Evolutionary conservation across 2,888 invertebrate genomes (phyloP).

Genomic region (Venustoraphidia nigricollis): DNA sequence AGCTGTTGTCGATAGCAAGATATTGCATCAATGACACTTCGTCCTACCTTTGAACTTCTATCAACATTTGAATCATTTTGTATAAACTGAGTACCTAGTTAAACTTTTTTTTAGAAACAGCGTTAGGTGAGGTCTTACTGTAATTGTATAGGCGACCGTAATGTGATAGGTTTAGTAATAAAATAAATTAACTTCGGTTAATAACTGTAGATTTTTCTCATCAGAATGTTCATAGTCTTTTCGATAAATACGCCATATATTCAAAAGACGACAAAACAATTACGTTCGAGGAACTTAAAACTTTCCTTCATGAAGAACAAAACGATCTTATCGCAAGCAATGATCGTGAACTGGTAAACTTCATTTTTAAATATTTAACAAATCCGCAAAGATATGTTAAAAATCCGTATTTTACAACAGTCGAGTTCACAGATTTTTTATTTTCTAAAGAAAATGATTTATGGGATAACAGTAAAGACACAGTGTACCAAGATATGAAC

Average conservation of each 20-base stretch:
- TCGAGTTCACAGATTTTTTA: constrained; percentile 81
- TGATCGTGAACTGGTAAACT: constrained; percentile 46
- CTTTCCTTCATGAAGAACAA: constrained; percentile 56
- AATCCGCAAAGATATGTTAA: constrained; percentile 75
- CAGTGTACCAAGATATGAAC: constrained; percentile 79
- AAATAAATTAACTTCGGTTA: neutral
- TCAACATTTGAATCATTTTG: no score
- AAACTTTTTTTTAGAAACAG: no score
- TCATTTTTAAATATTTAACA: constrained; percentile 67
- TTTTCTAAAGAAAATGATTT: constrained; percentile 89
- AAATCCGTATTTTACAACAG: constrained; percentile 67
- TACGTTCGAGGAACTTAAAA: constrained; percentile 54
- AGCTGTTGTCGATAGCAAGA: no score
- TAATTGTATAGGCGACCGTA: no score
- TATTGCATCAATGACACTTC: no score
- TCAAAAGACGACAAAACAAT: constrained; percentile 46
- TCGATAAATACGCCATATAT: constrained; percentile 43
- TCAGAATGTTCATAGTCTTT: constrained; percentile 49
- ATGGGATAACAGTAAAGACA: constrained; percentile 63
- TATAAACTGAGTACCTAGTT: no score
- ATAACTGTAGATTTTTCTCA: constrained; percentile 15
- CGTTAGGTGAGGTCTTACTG: no score
- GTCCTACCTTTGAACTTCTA: no score
- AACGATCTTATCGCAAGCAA: constrained; percentile 47
- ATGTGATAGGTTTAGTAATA: no score